Evolutionary conservation across 1,140 invertebrate species (phyloP), one percentile per base, ranked within the genome.

Genomic region (Idris sp.): DNA sequence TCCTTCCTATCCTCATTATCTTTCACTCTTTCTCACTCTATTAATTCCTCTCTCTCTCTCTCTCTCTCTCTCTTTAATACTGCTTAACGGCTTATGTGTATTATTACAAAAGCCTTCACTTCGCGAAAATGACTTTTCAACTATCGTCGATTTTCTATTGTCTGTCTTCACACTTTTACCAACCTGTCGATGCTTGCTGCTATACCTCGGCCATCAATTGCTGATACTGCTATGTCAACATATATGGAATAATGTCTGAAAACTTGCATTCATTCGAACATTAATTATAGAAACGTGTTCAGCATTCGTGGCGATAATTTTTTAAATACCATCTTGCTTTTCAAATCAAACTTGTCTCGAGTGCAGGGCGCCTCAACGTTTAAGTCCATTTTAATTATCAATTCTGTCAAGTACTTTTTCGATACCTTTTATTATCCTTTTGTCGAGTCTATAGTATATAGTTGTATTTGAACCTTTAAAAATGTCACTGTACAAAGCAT

Each of bases 141-240:
- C 41, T 76, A 9, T 69, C 62, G 51, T 64, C 62, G 65, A 79
- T 74, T 77, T 68, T 67, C 73, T 73, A 74, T 54, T 73, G 54
- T 79, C 72, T 81, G 49, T 79, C 76, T 79, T 73, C 69, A 65
- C 74, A 67, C 68, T 82, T 78, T 78, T 83, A 81, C 73, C 77
- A 85, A 84, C 78, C 82, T 85, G 79, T 86, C 78, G 79, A 83
- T 86, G 86, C 84, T 87, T 87, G 84, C 85, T 85, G 83, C 83
- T 87, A 82, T 86, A 86, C 78, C 80, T 87, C 84, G 84, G 83
- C 83, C 79, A 86, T 77, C 79, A 80, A 86, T 78, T 80, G 83
- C 81, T 83, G 79, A 82, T 82, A 82, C 76, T 84, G 80, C 79
- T 81, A 79, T 83, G 81, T 82, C 79, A 79, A 86, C 76, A 81